A percentile compares a stretch with the other conserved stretches of the same genome.
These are phyloP conservation scores for Galbula dea DNA, from an alignment of 2,113 vertebrate species.

Conservation along the genomic window DNA sequence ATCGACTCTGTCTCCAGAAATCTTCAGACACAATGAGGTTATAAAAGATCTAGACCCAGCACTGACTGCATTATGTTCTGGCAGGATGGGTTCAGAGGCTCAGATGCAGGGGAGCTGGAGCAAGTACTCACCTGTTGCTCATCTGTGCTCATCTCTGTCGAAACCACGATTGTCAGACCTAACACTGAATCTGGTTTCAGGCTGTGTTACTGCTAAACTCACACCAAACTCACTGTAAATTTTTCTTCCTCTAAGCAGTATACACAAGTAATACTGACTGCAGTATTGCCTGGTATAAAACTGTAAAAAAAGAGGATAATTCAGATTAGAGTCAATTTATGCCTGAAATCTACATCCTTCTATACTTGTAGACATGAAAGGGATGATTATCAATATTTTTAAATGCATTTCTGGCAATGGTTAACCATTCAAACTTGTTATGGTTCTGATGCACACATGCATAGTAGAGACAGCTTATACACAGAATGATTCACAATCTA, in stretches of 20 bases:
- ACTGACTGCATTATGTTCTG: accelerated
- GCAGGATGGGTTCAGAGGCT: neutral
- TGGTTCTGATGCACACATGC: neutral
- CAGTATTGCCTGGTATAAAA: neutral
- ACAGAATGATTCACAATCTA: neutral
- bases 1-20: neutral
- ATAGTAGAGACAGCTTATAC: neutral
- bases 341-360: neutral
- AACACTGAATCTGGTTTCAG: neutral
- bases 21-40: neutral
- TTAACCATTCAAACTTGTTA: neutral
- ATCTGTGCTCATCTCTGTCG: accelerated
- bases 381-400: neutral
- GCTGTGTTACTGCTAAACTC: neutral
- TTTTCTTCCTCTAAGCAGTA: neutral
- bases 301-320: neutral
- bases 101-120: neutral
- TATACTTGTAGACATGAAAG: neutral
- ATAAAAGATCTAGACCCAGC: neutral
- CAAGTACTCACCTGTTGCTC: neutral
- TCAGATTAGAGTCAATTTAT: neutral
- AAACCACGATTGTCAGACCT: neutral
- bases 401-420: neutral
- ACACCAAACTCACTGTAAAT: neutral
- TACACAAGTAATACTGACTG: neutral